Evolutionary conservation across 37 sponge, comb jelly and placozoan species (phyloP).

Genomic region (Agelas oroides): DNA sequence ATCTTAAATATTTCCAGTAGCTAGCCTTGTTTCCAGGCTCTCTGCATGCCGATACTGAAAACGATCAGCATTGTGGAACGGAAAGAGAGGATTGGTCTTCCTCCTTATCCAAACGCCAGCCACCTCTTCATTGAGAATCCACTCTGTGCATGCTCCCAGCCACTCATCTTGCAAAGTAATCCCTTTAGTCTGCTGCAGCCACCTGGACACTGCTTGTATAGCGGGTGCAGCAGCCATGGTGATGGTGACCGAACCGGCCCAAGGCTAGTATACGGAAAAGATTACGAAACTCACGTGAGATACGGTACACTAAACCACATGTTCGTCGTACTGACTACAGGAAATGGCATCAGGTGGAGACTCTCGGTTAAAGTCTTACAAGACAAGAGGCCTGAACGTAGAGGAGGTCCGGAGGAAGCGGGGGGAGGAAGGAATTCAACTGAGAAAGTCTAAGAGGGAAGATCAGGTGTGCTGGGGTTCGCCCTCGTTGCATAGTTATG

Average conservation of each 20-base stretch:
- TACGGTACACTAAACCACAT: background rate
- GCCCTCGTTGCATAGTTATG: too few relatives aligned
- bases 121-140: conserved; percentile 34
- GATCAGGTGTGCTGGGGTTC: conserved; percentile 65
- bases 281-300: background rate
- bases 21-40: too few relatives aligned
- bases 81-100: too few relatives aligned
- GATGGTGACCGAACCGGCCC: background rate
- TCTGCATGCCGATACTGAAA: too few relatives aligned
- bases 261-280: background rate
- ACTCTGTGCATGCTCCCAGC: conserved; percentile 32
- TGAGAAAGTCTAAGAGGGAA: conserved; percentile 84
- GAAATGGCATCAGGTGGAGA: conserved; percentile 46
- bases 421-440: conserved; percentile 73
- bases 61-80: too few relatives aligned
- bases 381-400: conserved; percentile 68
- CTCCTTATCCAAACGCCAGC: too few relatives aligned
- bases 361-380: conserved; percentile 65
- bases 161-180: conserved; percentile 16
- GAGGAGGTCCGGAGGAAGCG: conserved; percentile 77
- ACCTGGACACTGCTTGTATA: background rate
- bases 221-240: background rate
- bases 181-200: conserved; percentile 8
- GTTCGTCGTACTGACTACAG: too few relatives aligned
- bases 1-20: too few relatives aligned